Conservation (phyloP, 2,888 invertebrate species). For the Ferrisia virgata region DNA sequence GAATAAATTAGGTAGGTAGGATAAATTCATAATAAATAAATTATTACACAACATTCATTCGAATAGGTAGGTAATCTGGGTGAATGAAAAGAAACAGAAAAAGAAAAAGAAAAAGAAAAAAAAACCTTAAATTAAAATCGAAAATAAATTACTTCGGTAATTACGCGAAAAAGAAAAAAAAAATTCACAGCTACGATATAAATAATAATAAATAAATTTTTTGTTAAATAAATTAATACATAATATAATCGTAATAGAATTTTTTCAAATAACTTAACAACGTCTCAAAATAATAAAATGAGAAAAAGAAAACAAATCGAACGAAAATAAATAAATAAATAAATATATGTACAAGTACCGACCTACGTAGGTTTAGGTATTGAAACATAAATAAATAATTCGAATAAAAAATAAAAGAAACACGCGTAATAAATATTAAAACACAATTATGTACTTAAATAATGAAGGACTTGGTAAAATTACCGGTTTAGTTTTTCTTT, state of each 20-base stretch:
- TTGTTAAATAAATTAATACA: background rate
- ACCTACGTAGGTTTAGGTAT: too few species aligned
- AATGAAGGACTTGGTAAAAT: constrained; percentile 8
- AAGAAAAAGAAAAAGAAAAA: background rate
- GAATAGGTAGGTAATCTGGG: background rate
- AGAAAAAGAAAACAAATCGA: background rate
- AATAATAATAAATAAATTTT: constrained; percentile 12
- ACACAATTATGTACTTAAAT: background rate
- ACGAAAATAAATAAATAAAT: background rate
- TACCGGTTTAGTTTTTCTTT: background rate
- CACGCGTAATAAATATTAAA: background rate
- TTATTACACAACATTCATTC: background rate
- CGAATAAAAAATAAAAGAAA: background rate
- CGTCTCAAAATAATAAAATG: background rate
- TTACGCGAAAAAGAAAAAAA: background rate
- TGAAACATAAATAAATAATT: background rate
- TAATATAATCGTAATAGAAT: background rate
- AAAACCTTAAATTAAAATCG: too few species aligned
- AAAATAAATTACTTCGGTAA: too few species aligned
- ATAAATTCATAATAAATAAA: constrained; percentile 28
- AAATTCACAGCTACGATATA: constrained; percentile 13
- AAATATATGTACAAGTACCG: too few species aligned
- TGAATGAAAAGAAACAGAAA: background rate
- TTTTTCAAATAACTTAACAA: background rate
- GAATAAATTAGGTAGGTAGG: constrained; percentile 26